Evolutionary conservation across 2,797 vertebrate genomes (phyloP).

Genomic region (Glyptemys insculpta): DNA sequence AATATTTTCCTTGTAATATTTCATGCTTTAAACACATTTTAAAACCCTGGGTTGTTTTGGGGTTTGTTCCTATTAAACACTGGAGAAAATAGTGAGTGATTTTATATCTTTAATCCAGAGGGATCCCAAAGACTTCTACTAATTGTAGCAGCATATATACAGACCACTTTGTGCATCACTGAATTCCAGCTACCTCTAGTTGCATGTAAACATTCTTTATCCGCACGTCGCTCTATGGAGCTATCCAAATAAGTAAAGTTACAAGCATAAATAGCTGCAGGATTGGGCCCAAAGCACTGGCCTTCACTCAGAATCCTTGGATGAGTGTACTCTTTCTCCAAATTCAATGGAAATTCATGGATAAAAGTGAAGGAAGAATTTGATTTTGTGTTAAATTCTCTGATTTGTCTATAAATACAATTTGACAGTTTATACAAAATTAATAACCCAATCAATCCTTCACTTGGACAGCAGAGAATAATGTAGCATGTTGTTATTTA

Average conservation of each 20-base stretch:
- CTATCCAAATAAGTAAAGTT: not conserved
- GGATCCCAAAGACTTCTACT: not conserved
- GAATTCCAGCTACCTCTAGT: conserved; percentile 55
- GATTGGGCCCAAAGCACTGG: not conserved
- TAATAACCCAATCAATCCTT: conserved; percentile 39
- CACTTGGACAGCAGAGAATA: conserved; percentile 35
- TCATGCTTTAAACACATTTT: not conserved
- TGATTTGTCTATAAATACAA: conserved; percentile 41
- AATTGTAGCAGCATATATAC: not conserved
- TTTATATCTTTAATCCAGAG: not conserved
- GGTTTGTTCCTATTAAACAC: not conserved
- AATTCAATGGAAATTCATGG: not conserved
- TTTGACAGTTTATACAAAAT: conserved; percentile 17
- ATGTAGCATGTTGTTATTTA: conserved; percentile 63
- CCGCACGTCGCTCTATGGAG: not conserved
- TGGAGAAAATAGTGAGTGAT: conserved; percentile 37
- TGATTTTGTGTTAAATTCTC: not conserved
- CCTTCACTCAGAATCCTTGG: not conserved
- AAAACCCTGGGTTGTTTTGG: not conserved
- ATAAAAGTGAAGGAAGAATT: conserved; percentile 4
- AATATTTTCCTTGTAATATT: not conserved
- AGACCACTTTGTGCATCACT: not conserved
- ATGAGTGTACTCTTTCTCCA: not conserved
- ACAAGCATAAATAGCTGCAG: not conserved
- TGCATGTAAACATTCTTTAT: conserved; percentile 39